Evolutionary conservation across 2,113 vertebrate genomes (phyloP).

Genomic region (Scatophagus argus): DNA sequence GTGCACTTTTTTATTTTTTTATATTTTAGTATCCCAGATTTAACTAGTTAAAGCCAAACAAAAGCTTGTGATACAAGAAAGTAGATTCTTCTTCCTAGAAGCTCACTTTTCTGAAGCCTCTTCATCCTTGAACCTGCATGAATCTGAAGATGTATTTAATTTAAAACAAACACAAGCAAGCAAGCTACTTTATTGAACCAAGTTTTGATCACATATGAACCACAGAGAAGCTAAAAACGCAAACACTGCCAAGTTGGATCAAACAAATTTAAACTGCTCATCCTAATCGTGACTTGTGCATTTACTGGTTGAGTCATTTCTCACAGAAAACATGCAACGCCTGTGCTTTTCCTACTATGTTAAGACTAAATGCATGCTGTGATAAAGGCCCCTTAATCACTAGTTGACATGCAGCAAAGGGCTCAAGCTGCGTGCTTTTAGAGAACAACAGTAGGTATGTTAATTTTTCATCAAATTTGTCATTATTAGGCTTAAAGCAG

Average conservation of each 20-base stretch:
- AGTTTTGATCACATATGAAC: too few species aligned
- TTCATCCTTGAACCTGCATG: neutral
- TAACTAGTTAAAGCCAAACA: too few species aligned
- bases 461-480: too few species aligned
- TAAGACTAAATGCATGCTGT: neutral
- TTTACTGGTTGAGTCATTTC: too few species aligned
- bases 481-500: too few species aligned
- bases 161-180: neutral
- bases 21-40: neutral
- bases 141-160: neutral
- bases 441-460: too few species aligned
- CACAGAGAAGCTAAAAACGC: too few species aligned
- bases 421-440: too few species aligned
- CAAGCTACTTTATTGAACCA: neutral
- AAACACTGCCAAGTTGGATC: neutral
- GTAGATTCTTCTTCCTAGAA: neutral
- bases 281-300: too few species aligned
- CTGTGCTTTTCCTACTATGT: neutral
- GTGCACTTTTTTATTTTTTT: slow-evolving; percentile 31
- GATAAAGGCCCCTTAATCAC: neutral
- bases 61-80: neutral
- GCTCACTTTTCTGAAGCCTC: neutral
- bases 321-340: neutral
- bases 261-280: too few species aligned
- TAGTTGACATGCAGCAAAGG: too few species aligned